Base-by-base conservation (phyloP, 2,888 invertebrate genomes). In the Drosophila borborema region DNA sequence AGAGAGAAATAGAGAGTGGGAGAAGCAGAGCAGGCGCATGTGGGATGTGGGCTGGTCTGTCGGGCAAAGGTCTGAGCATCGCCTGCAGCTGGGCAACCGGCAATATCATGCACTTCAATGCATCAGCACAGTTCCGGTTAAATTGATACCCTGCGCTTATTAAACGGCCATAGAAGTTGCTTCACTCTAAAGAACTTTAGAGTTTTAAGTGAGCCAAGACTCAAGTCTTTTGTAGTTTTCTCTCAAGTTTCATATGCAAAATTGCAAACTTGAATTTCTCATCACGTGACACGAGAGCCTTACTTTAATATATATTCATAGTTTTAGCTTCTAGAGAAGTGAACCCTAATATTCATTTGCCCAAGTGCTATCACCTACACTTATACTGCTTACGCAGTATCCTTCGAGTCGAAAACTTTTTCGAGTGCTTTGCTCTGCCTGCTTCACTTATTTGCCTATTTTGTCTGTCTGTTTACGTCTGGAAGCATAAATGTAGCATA, bases 401-500 rank as follows among this genome's bases (percentile, higher is more conserved):
- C 58, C 58, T 43, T 5, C 20, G 16, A 8, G 34, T 43, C 34
- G 2, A 14, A 18, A 14, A 3, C 20, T 20, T 20, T 28, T 20
- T n/a, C 18, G 40, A 3, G 2, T 64, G 31, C 43, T 59, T 1
- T 28, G 16, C 34, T 36, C 49, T 62, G 20, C 10, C 2, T 41
- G 23, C 4, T 40, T 43, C 14, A n/a, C 38, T 58, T 58, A 45
- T 58, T 58, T 45, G 43, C 43, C 43, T 56, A 41, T 34, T 34
- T 43, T 60, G 36, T 41, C 48, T 43, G 49, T 31, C 9, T 51
- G 20, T 23, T 28, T 43, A 40, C 51, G 18, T 23, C 51, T 36
- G 40, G 43, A 64, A 65, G 65, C 80, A 87, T 82, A 87, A 82
- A 80, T 87, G 69, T 72, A 67, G 80, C 85, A 87, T 85, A 86